A percentile compares a stretch with the other conserved stretches of the same genome.
Evolutionary conservation across 2,888 invertebrate species (phyloP).

Genomic region (Latrodectus hesperus): DNA sequence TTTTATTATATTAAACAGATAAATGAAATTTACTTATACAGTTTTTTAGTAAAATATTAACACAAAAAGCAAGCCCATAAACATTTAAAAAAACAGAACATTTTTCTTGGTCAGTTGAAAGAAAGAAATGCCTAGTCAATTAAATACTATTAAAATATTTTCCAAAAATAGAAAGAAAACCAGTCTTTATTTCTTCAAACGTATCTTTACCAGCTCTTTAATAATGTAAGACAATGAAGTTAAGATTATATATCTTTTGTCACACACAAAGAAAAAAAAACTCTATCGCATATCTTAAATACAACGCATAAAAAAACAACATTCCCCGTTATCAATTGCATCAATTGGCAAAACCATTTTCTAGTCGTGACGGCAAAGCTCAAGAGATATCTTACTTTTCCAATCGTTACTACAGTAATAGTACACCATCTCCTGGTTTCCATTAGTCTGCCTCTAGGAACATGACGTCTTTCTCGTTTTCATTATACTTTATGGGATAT

Average conservation of each 20-base stretch:
- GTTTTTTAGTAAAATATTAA: too few species aligned
- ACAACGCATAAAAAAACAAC: not conserved
- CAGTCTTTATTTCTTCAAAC: too few species aligned
- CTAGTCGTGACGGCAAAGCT: not conserved
- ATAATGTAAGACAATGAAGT: not conserved
- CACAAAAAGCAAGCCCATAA: too few species aligned
- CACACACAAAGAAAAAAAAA: too few species aligned
- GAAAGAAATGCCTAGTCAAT: too few species aligned
- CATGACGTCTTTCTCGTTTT: not conserved
- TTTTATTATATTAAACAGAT: too few species aligned
- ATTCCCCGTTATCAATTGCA: conserved; percentile 3
- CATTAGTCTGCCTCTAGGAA: not conserved
- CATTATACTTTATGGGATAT: not conserved
- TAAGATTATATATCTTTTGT: not conserved
- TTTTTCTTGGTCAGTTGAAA: too few species aligned
- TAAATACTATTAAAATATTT: too few species aligned
- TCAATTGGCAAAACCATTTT: conserved; percentile 29
- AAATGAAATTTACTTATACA: too few species aligned
- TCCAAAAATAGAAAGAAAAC: too few species aligned
- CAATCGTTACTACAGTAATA: not conserved
- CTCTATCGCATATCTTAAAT: not conserved
- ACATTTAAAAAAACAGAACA: too few species aligned
- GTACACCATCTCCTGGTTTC: not conserved
- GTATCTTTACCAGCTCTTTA: not conserved
- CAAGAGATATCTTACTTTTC: not conserved